Evolutionary conservation across 2,113 vertebrate genomes (phyloP).

Genomic region (human (Homo sapiens)): DNA sequence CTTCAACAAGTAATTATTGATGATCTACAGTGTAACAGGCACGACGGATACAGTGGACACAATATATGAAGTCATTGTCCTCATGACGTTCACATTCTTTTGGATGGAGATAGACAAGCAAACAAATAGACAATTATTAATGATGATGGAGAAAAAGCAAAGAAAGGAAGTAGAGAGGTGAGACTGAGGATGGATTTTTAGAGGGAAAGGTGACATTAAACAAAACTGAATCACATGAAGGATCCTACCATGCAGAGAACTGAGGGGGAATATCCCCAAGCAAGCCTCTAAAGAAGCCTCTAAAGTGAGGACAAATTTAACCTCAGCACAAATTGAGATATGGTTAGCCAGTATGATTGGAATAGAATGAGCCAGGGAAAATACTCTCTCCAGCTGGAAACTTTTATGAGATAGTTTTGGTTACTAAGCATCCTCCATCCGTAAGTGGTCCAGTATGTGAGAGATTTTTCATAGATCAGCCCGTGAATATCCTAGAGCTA

Average conservation of each 20-base stretch:
- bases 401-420: not conserved
- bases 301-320: not conserved
- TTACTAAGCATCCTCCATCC: not conserved
- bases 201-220: not conserved
- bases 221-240: not conserved
- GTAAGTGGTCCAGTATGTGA: not conserved
- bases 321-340: not conserved
- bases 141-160: not conserved
- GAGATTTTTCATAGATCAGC: not conserved
- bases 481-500: not conserved
- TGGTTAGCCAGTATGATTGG: not conserved
- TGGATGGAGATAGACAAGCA: not conserved
- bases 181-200: not conserved
- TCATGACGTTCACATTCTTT: not conserved
- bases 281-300: not conserved
- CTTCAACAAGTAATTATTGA: not conserved
- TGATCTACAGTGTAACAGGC: not conserved
- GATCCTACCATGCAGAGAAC: not conserved
- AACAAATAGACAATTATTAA: not conserved
- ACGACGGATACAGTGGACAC: not conserved
- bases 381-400: not conserved
- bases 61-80: not conserved
- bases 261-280: not conserved
- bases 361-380: not conserved
- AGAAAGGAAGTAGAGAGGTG: not conserved